Evolutionary conservation across 1,140 invertebrate genomes (phyloP).

Genomic region (Apis florea): DNA sequence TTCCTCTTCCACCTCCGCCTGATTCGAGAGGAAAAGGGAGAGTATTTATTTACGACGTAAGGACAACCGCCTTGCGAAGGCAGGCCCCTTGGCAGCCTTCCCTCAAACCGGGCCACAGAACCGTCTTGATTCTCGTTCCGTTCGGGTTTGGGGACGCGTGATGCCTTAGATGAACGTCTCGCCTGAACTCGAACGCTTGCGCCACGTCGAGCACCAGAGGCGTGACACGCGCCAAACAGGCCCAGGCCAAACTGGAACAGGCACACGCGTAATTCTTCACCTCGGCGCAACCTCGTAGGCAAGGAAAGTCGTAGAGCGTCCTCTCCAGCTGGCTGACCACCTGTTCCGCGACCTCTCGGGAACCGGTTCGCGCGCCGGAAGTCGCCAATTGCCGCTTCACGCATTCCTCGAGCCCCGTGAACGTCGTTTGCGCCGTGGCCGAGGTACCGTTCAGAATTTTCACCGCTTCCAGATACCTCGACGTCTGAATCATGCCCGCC

Average conservation of each 20-base stretch:
- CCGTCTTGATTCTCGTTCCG: constrained; percentile 82
- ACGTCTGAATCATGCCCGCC: constrained; percentile 70
- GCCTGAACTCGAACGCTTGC: constrained; percentile 77
- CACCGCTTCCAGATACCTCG: constrained; percentile 64
- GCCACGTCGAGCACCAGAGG: constrained; percentile 70
- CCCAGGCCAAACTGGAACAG: constrained; percentile 86
- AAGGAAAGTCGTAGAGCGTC: constrained; percentile 89
- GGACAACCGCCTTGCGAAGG: constrained; percentile 86
- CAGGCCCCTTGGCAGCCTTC: constrained; percentile 84
- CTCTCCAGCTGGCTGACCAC: constrained; percentile 71
- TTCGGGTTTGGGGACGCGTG: constrained; percentile 83
- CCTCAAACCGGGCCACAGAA: constrained; percentile 87
- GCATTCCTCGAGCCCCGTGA: constrained; percentile 70
- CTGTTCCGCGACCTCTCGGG: constrained; percentile 69
- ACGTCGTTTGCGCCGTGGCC: constrained; percentile 23
- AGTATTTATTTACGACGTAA: constrained; percentile 78
- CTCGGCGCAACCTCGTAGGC: constrained; percentile 83
- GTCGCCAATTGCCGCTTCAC: constrained; percentile 72
- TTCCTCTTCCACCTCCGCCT: neutral
- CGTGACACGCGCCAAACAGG: constrained; percentile 80
- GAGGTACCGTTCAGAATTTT: constrained; percentile 67
- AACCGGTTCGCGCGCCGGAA: constrained; percentile 68
- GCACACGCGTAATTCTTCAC: constrained; percentile 84
- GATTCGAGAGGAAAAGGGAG: no score
- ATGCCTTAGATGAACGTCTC: constrained; percentile 84